These are phyloP conservation scores for Nyctibius bracteatus DNA, from an alignment of 2,113 vertebrate genomes.

Conservation along the genomic window DNA sequence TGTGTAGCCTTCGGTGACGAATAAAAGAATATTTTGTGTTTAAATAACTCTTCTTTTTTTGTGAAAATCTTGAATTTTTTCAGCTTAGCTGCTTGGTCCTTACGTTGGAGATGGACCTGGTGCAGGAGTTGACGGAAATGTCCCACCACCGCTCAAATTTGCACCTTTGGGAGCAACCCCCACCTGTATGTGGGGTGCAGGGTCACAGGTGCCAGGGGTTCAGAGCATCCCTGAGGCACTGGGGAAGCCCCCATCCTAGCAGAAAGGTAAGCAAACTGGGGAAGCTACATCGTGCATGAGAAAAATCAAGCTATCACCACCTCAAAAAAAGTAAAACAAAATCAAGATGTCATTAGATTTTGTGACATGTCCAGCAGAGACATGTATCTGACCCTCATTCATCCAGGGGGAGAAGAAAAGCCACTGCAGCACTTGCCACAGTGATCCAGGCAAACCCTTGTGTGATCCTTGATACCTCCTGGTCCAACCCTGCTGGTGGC, in stretches of 20 bases:
- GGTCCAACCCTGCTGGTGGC: background rate
- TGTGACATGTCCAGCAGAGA: background rate
- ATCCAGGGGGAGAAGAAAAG: background rate
- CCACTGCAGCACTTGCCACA: background rate
- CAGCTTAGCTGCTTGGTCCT: background rate
- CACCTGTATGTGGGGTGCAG: accelerated
- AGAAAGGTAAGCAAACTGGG: background rate
- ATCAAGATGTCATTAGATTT: background rate
- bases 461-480: accelerated
- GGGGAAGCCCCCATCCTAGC: background rate
- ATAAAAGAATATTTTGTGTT: slow-evolving; percentile 99
- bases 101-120: background rate
- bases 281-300: background rate
- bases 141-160: background rate
- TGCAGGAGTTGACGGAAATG: background rate
- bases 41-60: slow-evolving; percentile 51
- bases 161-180: background rate
- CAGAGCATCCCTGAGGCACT: background rate
- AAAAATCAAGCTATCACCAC: background rate
- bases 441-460: background rate
- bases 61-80: background rate
- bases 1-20: slow-evolving; percentile 96
- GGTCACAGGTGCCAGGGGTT: background rate
- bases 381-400: background rate
- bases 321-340: background rate